These are phyloP conservation scores for Eucidaris tribuloides DNA, from an alignment of 35 echinoderm and acorn worm species.

Conservation along the genomic window DNA sequence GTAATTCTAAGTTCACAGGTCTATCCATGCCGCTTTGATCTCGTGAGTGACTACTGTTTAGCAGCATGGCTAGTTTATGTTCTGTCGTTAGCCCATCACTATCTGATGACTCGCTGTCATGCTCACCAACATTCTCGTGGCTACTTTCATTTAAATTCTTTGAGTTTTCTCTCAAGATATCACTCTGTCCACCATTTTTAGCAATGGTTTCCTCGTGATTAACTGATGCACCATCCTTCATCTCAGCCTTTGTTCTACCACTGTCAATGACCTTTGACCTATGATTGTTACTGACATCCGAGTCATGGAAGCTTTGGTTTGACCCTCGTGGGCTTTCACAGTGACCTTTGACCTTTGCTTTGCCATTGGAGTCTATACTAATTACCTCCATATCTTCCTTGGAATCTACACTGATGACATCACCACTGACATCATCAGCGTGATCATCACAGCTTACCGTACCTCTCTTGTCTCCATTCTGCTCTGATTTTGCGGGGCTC, in stretches of 20 bases:
- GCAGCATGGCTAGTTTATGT: slow-evolving; percentile 50
- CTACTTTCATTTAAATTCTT: no score
- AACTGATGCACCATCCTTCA: not conserved
- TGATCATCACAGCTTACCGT: not conserved
- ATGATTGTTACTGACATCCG: slow-evolving; percentile 44
- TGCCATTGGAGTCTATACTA: not conserved
- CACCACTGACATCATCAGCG: slow-evolving; percentile 3
- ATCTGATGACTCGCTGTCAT: slow-evolving; percentile 53
- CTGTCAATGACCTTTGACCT: not conserved
- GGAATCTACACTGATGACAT: not conserved
- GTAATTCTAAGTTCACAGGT: slow-evolving; percentile 43
- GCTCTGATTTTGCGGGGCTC: not conserved
- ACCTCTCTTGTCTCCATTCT: not conserved
- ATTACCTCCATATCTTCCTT: slow-evolving; percentile 10
- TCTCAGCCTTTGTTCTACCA: not conserved
- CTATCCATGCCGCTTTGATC: slow-evolving; percentile 14
- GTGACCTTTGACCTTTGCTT: not conserved
- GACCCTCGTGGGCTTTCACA: slow-evolving; percentile 37
- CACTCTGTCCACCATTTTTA: no score
- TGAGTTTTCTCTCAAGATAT: no score
- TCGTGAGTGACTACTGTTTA: not conserved
- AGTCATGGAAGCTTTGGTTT: slow-evolving; percentile 55
- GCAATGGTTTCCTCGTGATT: slow-evolving; percentile 10
- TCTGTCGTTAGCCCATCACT: slow-evolving; percentile 82
- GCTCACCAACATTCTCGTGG: no score